Base-by-base conservation (phyloP, 2,113 vertebrate genomes). In the Rhinolophus sinicus region DNA sequence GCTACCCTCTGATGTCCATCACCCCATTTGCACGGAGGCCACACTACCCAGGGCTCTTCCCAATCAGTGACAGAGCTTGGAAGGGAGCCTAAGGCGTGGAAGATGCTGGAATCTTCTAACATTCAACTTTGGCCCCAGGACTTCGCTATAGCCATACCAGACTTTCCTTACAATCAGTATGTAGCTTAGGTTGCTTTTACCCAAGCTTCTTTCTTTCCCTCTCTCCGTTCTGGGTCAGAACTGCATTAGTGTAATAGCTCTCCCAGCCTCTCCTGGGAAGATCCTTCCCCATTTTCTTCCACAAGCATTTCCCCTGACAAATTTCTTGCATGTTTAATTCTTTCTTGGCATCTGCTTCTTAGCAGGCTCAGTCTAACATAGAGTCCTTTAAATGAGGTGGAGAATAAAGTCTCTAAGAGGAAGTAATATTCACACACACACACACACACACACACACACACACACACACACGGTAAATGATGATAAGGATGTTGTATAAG, bases 281-380 rank as follows among this genome's bases (percentile, higher is more conserved):
- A 3, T n/a, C 47, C 30, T 56, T 81, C 5, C 6, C 13, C 26
- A 14, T 58, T 64, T 76, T 62, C 60, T 72, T 65, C 69, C 22
- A 65, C 1, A 15, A 82, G 18, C 21, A 10, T n/a, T 64, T 60
- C 11, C 26, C 4, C 38, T 65, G 50, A 89, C 70, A 88, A 58
- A 52, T 65, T 67, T n/a, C 47, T 92, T 95, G 19, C 6, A 11
- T 64, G 9, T 73, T 77, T 73, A 78, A 52, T 90, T 96, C 18
- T 78, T 1, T 33, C 22, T 85, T 92, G 33, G 12, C 28, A 84
- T 75, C 5, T 72, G 16, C 5, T 87, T 90, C n/a, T 73, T 78
- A 10, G 1, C 19, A 13, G 11, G 4, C 21, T 52, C 24, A 12
- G 8, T 44, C 22, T 83, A 85, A 75, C 19, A 72, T 18, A 65